A percentile compares a stretch with the other conserved stretches of the same genome.
phyloP scores from a whole-genome alignment of 53 echinoderm and acorn worm genomes.

The Zoroaster sp. region DNA sequence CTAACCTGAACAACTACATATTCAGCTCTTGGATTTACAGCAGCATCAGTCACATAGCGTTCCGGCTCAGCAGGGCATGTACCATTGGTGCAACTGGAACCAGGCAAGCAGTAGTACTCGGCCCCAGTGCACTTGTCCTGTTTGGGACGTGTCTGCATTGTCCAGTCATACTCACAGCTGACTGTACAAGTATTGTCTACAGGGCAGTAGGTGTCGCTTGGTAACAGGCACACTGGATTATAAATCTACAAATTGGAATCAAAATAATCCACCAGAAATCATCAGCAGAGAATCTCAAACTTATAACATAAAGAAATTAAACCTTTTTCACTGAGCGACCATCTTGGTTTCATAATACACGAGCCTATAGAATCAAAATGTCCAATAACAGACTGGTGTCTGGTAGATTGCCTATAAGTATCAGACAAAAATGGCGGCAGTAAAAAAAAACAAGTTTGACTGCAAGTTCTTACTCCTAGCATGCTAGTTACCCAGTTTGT shows the following conservation, averaged over 20 bases:
- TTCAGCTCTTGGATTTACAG: not conserved
- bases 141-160: not conserved
- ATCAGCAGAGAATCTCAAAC: not conserved
- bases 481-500: too few species aligned
- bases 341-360: too few species aligned
- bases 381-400: too few species aligned
- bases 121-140: not conserved
- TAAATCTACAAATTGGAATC: not conserved
- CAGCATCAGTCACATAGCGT: slow-evolving; percentile 1
- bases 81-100: not conserved
- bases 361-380: too few species aligned
- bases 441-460: too few species aligned
- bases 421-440: too few species aligned
- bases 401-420: too few species aligned
- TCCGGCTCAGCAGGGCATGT: not conserved
- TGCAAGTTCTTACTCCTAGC: too few species aligned
- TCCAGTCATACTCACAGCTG: slow-evolving; percentile 10
- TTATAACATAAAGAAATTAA: too few species aligned
- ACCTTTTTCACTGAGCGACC: too few species aligned
- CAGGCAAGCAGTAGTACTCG: slow-evolving; percentile 6
- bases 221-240: not conserved
- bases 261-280: not conserved
- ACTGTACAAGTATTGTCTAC: not conserved
- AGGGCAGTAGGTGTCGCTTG: slow-evolving; percentile 16
- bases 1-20: slow-evolving; percentile 26